Conservation (phyloP, 2,888 invertebrate genomes). For the Tribolium freemani region DNA sequence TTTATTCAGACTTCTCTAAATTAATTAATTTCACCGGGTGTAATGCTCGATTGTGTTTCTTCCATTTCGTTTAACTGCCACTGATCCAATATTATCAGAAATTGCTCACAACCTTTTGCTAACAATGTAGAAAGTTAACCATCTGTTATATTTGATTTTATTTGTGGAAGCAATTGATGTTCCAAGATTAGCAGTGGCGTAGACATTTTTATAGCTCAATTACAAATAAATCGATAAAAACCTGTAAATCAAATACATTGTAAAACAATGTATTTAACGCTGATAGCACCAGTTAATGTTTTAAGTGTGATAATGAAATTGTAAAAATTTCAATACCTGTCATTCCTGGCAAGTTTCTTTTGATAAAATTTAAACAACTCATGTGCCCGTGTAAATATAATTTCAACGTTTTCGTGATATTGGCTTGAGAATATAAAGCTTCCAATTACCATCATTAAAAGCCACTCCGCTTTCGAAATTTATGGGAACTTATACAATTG, state of each 20-base stretch:
- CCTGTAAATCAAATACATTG: not conserved
- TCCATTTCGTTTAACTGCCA: not conserved
- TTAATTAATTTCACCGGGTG: not conserved
- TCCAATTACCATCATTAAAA: not conserved
- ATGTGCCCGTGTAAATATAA: not conserved
- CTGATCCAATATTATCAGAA: no score
- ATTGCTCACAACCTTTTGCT: no score
- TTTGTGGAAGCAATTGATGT: not conserved
- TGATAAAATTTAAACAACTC: not conserved
- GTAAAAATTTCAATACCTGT: not conserved
- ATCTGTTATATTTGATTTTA: no score
- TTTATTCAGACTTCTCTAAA: not conserved
- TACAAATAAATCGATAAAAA: not conserved
- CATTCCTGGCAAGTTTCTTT: not conserved
- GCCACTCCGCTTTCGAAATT: not conserved
- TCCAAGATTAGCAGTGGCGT: not conserved
- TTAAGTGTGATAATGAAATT: not conserved
- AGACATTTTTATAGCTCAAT: not conserved
- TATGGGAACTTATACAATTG: not conserved
- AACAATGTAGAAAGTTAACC: no score
- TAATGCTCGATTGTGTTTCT: not conserved
- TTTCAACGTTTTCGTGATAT: not conserved
- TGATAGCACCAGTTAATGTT: not conserved
- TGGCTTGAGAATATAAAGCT: not conserved
- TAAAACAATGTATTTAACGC: not conserved